Percentiles rank a stretch among this genome's conserved stretches.
These are phyloP conservation scores for Erpobdella octoculata DNA, from an alignment of 2,888 invertebrate species.

Conservation along the genomic window DNA sequence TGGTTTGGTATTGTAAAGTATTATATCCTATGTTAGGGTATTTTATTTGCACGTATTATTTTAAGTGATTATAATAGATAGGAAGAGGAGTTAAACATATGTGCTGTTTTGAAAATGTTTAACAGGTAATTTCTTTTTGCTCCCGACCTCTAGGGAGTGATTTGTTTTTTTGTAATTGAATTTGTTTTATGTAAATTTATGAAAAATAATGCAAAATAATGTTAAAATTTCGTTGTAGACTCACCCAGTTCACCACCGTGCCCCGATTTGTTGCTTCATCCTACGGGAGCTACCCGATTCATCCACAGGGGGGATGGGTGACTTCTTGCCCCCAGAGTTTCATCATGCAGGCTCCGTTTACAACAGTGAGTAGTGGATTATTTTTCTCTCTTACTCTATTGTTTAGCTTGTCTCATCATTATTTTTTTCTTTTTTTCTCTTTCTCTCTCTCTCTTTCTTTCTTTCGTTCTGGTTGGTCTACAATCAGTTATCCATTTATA, in stretches of 20 bases:
- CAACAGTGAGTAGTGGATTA: slow-evolving; percentile 2
- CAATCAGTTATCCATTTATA: background rate
- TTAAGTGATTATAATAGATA: background rate
- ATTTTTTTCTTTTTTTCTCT: background rate
- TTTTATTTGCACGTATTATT: too few species aligned
- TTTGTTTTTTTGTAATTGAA: too few species aligned
- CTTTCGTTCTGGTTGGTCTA: background rate
- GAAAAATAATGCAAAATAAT: too few species aligned
- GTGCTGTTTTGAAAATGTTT: background rate
- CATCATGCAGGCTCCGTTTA: slow-evolving; percentile 26
- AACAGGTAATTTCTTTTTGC: too few species aligned
- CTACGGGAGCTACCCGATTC: background rate
- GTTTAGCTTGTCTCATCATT: background rate
- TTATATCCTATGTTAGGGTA: too few species aligned
- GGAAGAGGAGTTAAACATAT: background rate
- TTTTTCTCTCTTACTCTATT: background rate
- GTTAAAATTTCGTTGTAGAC: too few species aligned
- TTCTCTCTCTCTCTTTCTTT: background rate
- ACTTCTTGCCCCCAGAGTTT: slow-evolving; percentile 4
- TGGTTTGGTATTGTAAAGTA: too few species aligned
- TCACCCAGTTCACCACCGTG: slow-evolving; percentile 19
- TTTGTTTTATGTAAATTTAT: too few species aligned
- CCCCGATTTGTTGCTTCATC: slow-evolving; percentile 20
- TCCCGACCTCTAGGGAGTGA: too few species aligned
- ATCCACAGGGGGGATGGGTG: background rate